A percentile compares a stretch with the other conserved stretches of the same genome.
Evolutionary conservation across 2,113 vertebrate genomes (phyloP).

Genomic region (Thinocorus orbignyianus): DNA sequence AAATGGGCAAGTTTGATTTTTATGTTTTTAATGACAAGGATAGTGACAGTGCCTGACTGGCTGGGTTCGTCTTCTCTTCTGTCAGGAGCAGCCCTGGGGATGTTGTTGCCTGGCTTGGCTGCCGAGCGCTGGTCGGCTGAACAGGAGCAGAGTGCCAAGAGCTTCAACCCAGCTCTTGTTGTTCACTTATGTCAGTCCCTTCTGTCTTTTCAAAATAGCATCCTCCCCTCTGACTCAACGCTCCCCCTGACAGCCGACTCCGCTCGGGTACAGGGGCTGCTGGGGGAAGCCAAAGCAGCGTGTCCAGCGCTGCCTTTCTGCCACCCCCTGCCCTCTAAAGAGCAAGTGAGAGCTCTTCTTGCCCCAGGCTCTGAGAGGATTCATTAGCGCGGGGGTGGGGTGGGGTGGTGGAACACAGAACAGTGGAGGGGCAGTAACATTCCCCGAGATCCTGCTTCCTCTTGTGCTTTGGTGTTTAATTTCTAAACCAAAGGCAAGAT

Average conservation of each 20-base stretch:
- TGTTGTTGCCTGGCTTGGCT: background rate
- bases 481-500: background rate
- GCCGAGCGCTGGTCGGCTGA: background rate
- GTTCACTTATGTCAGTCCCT: conserved; percentile 5
- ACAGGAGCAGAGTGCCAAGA: background rate
- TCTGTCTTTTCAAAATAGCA: background rate
- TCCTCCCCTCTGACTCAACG: background rate
- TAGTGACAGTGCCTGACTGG: background rate
- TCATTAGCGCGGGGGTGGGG: too few relatives aligned
- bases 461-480: background rate
- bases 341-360: fast-evolving
- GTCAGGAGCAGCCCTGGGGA: background rate
- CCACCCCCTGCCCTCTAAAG: background rate
- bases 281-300: background rate
- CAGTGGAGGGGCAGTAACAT: background rate
- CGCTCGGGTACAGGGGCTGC: background rate
- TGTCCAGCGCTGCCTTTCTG: background rate
- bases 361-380: background rate
- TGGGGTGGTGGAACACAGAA: background rate
- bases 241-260: fast-evolving
- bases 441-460: background rate
- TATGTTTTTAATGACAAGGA: background rate
- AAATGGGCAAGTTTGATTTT: background rate
- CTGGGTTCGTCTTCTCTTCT: background rate
- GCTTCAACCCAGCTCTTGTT: background rate